A percentile compares a stretch with the other conserved stretches of the same genome.
Conservation (phyloP, 2,113 vertebrate genomes). For the Meriones unguiculatus region DNA sequence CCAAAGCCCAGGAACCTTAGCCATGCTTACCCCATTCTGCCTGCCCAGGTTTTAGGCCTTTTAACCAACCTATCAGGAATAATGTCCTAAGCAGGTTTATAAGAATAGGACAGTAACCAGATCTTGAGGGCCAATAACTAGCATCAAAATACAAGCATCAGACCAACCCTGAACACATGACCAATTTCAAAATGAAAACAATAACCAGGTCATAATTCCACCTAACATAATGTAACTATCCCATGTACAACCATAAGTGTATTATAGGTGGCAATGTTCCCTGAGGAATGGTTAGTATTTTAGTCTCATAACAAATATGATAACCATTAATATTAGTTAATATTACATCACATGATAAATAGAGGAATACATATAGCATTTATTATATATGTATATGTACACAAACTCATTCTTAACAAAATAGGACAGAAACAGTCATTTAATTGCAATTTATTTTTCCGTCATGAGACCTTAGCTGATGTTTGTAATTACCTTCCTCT, state of each 20-base stretch:
- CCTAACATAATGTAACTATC: neutral
- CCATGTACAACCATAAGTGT: neutral
- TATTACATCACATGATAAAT: neutral
- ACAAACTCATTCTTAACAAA: neutral
- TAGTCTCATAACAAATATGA: neutral
- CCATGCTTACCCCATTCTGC: too few relatives aligned
- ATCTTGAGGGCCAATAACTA: too few relatives aligned
- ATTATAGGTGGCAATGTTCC: neutral
- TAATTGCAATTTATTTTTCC: neutral
- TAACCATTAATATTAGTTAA: neutral
- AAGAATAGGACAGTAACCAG: too few relatives aligned
- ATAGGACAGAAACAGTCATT: neutral
- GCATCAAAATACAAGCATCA: too few relatives aligned
- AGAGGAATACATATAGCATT: neutral
- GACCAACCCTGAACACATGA: neutral
- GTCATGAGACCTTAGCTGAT: neutral
- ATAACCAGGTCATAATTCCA: neutral
- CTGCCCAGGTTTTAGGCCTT: too few relatives aligned
- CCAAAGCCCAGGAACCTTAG: too few relatives aligned
- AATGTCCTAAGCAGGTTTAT: too few relatives aligned
- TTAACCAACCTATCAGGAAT: too few relatives aligned
- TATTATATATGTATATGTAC: neutral
- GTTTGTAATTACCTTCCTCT: neutral
- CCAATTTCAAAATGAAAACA: neutral
- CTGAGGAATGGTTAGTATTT: neutral